phyloP scores from a whole-genome alignment of 2,113 vertebrate species.

The Platichthys flesus region DNA sequence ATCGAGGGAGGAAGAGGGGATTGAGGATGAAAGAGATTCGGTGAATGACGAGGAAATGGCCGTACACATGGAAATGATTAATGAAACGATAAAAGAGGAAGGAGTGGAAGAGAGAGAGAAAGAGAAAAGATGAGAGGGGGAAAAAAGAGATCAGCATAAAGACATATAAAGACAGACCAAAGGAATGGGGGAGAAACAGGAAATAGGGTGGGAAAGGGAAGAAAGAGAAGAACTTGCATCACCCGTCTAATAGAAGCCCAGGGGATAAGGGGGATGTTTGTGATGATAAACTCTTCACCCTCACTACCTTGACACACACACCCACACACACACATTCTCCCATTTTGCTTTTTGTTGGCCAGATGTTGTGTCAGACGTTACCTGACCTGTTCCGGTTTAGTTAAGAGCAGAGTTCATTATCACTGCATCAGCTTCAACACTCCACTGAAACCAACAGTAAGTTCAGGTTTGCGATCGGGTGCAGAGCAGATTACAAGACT shows the following conservation, averaged over 20 bases:
- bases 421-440: background rate
- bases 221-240: slow-evolving; percentile 34
- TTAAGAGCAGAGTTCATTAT: background rate
- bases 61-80: background rate
- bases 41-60: background rate
- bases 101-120: background rate
- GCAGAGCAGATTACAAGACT: background rate
- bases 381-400: background rate
- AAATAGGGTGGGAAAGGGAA: slow-evolving; percentile 27
- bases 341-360: background rate
- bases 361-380: slow-evolving; percentile 6
- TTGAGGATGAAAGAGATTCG: background rate
- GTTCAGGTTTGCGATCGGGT: background rate
- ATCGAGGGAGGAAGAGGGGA: background rate
- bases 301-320: slow-evolving; percentile 31
- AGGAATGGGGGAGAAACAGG: background rate
- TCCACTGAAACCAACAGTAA: background rate
- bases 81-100: background rate
- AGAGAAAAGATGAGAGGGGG: background rate
- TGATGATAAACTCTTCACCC: slow-evolving; percentile 52
- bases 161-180: background rate
- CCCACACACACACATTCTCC: background rate
- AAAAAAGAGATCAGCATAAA: background rate
- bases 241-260: slow-evolving; percentile 32
- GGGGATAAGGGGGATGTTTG: slow-evolving; percentile 29